phyloP scores from a whole-genome alignment of 2,113 vertebrate genomes.

The Reinhardtius hippoglossoides region DNA sequence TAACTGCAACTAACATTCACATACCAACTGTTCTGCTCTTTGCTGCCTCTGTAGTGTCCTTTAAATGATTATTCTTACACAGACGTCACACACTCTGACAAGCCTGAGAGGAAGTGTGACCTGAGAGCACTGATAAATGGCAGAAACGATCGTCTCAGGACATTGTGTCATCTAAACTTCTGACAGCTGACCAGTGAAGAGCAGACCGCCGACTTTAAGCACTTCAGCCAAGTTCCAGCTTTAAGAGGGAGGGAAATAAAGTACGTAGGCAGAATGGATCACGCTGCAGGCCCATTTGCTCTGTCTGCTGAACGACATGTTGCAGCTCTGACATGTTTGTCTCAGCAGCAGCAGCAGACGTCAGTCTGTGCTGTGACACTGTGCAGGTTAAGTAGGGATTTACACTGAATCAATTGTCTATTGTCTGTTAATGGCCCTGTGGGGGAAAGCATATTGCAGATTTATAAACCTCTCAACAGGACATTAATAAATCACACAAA shows the following conservation, averaged over 20 bases:
- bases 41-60: no score
- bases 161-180: neutral
- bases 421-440: slow-evolving; percentile 74
- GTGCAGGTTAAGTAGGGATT: slow-evolving; percentile 77
- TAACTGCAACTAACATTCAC: neutral
- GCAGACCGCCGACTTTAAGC: neutral
- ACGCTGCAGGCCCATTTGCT: neutral
- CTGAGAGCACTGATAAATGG: neutral
- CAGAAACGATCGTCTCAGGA: neutral
- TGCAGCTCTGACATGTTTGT: slow-evolving; percentile 17
- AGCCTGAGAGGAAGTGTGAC: neutral
- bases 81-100: neutral
- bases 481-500: slow-evolving; percentile 66
- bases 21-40: no score
- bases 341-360: slow-evolving; percentile 13
- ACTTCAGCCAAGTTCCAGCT: neutral
- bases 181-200: neutral
- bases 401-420: slow-evolving; percentile 77
- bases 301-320: slow-evolving; percentile 18
- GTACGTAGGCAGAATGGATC: neutral
- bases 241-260: neutral
- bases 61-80: neutral
- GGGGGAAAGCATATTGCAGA: slow-evolving; percentile 70
- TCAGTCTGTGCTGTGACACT: slow-evolving; percentile 33
- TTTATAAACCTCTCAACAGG: slow-evolving; percentile 70